Evolutionary conservation across 2,113 vertebrate species (phyloP).

Genomic region (Lophotis ruficrista): DNA sequence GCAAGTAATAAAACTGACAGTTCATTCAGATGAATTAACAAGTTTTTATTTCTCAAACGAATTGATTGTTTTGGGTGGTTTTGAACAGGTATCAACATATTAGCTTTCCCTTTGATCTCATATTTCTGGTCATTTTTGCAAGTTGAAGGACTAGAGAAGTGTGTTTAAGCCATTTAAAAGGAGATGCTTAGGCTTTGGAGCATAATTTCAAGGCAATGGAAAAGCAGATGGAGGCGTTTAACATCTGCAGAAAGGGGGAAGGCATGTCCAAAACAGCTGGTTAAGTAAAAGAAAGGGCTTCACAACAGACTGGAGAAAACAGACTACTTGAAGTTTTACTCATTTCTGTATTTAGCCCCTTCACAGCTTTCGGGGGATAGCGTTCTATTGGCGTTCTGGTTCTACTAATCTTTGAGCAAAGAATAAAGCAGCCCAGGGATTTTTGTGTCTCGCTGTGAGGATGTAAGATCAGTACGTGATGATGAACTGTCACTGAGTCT

Average conservation of each 20-base stretch:
- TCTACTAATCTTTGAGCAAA: background rate
- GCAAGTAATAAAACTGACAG: background rate
- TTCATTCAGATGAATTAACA: background rate
- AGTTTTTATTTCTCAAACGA: background rate
- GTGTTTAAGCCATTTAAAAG: background rate
- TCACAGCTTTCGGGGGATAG: background rate
- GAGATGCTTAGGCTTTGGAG: background rate
- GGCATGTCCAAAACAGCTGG: background rate
- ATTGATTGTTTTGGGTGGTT: background rate
- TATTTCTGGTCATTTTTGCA: background rate
- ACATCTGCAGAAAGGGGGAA: background rate
- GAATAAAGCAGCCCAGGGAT: background rate
- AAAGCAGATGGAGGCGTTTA: background rate
- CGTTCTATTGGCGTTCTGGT: background rate
- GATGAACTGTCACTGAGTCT: background rate
- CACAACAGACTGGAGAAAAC: background rate
- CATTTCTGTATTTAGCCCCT: background rate
- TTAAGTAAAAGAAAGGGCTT: background rate
- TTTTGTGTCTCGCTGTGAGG: background rate
- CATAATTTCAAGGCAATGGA: background rate
- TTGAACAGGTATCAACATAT: background rate
- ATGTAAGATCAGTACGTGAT: background rate
- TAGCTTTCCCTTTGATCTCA: background rate
- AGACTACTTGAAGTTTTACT: background rate
- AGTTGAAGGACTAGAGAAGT: background rate